Evolutionary conservation across 2,888 invertebrate genomes (phyloP).

Genomic region (Chironomus tentans): DNA sequence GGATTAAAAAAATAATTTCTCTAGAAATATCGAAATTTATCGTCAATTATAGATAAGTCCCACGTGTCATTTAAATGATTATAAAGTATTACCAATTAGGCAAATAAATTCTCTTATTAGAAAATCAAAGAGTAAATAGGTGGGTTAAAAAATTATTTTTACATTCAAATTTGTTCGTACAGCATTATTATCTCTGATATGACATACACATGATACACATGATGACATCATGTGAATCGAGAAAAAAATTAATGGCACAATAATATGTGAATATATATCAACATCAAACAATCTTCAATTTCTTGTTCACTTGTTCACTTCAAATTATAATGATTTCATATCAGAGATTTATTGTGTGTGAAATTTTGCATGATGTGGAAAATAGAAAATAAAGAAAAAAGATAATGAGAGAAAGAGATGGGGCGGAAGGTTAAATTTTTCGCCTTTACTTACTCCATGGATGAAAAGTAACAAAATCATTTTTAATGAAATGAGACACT

Average conservation of each 20-base stretch:
- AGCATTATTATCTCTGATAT: not conserved
- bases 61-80: not conserved
- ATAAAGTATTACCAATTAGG: not conserved
- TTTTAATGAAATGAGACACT: conserved; percentile 8
- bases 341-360: conserved; percentile 11
- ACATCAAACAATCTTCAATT: not conserved
- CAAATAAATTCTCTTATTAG: no score
- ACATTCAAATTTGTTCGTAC: not conserved
- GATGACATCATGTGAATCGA: not conserved
- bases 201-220: not conserved
- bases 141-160: no score
- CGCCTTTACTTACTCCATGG: no score
- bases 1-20: not conserved
- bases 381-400: not conserved
- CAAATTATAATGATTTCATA: conserved; percentile 4
- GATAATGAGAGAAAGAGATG: not conserved
- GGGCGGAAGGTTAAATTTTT: not conserved
- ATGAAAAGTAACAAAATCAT: not conserved
- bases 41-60: no score
- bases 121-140: not conserved
- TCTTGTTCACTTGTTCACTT: not conserved
- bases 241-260: not conserved
- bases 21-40: no score
- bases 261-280: not conserved
- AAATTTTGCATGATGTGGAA: conserved; percentile 10